phyloP scores from a whole-genome alignment of 1,140 invertebrate species.

The Acromyrmex charruanus region DNA sequence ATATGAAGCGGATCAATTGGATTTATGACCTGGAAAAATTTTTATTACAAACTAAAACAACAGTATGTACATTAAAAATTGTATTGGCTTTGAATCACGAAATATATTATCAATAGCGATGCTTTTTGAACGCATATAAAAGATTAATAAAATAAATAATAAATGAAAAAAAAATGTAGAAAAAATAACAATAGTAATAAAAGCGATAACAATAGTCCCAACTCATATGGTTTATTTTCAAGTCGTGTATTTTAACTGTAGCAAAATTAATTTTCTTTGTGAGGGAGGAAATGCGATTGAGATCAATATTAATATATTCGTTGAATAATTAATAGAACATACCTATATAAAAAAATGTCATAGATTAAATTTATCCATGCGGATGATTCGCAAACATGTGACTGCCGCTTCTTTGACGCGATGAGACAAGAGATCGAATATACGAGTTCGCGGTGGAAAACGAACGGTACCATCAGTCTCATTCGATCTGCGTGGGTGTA shows the following conservation, averaged over 20 bases:
- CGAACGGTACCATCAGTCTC: not conserved
- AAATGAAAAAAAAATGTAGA: not conserved
- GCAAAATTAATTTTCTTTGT: slow-evolving; percentile 15
- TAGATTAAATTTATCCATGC: not conserved
- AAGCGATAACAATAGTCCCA: not conserved
- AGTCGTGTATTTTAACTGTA: not conserved
- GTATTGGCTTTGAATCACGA: not conserved
- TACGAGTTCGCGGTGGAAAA: slow-evolving; percentile 10
- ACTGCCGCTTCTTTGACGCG: slow-evolving; percentile 36
- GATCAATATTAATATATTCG: not conserved
- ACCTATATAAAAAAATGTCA: not conserved
- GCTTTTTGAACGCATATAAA: not conserved
- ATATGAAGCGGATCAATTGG: not conserved
- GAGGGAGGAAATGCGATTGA: not conserved
- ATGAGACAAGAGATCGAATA: slow-evolving; percentile 24
- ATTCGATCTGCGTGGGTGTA: slow-evolving; percentile 20
- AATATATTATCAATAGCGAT: slow-evolving; percentile 16
- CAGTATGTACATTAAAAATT: not conserved
- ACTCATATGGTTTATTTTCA: not conserved
- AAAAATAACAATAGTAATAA: not conserved
- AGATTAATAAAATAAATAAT: not conserved
- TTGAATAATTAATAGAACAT: slow-evolving; percentile 19
- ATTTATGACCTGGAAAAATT: not conserved
- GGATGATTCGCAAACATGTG: not conserved
- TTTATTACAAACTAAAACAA: not conserved